Percentiles rank a stretch among this genome's conserved stretches.
These are phyloP conservation scores for Phylloscopus trochilus DNA, from an alignment of 2,113 vertebrate genomes.

Conservation along the genomic window DNA sequence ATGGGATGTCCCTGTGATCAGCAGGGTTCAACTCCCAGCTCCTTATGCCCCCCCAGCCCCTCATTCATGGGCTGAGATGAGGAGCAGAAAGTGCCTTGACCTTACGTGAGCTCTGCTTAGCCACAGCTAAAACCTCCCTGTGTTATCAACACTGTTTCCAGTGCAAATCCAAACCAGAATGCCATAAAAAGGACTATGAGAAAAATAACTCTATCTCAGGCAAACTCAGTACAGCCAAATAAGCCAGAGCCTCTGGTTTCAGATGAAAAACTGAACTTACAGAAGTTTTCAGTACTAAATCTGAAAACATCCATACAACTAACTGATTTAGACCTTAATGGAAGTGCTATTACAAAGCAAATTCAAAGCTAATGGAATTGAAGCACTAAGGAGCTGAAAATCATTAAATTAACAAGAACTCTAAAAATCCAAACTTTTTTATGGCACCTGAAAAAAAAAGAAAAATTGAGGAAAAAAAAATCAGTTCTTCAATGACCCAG, in stretches of 20 bases:
- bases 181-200: neutral
- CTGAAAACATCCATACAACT: neutral
- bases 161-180: neutral
- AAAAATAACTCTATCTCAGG: neutral
- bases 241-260: neutral
- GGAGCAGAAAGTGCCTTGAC: neutral
- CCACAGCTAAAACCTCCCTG: neutral
- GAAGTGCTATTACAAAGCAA: neutral
- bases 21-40: neutral
- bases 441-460: neutral
- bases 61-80: fast-evolving
- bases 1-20: neutral
- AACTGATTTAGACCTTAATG: neutral
- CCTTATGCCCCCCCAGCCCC: neutral
- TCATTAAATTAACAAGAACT: neutral
- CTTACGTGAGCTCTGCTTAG: neutral
- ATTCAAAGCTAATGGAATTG: neutral
- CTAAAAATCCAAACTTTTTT: neutral
- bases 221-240: neutral
- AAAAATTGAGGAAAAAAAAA: neutral
- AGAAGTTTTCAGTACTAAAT: neutral
- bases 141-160: neutral
- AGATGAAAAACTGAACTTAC: neutral
- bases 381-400: neutral
- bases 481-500: neutral